Percentiles rank a stretch among this genome's conserved stretches.
phyloP scores from a whole-genome alignment of 2,797 vertebrate species.

The Alectoris magna region DNA sequence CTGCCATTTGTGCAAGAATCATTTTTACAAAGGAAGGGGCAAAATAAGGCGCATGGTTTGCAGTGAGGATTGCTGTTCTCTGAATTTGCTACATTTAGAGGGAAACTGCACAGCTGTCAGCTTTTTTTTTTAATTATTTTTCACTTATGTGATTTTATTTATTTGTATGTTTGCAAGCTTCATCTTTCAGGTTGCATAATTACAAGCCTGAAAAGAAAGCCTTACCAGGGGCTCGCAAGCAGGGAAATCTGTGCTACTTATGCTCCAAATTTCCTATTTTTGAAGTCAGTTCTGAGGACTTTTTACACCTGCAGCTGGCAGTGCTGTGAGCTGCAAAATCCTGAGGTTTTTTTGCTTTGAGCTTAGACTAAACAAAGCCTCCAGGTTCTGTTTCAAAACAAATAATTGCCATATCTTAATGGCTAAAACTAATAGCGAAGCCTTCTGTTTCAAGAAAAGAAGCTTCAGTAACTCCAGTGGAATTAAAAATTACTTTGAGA shows the following conservation, averaged over 20 bases:
- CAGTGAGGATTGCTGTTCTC: background rate
- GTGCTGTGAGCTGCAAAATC: constrained; percentile 11
- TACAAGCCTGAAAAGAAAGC: background rate
- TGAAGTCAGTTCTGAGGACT: constrained; percentile 11
- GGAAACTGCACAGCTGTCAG: background rate
- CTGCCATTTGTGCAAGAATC: background rate
- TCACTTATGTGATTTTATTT: background rate
- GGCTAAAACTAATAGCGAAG: background rate
- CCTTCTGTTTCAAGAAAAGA: background rate
- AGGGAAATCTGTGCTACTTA: constrained; percentile 18
- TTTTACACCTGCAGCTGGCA: constrained; percentile 33
- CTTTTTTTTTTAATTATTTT: background rate
- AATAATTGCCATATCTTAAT: background rate
- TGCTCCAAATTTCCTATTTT: constrained; percentile 19
- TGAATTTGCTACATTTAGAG: background rate
- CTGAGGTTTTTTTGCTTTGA: background rate
- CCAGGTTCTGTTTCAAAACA: background rate
- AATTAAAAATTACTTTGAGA: background rate
- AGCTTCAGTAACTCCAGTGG: background rate
- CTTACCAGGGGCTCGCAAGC: background rate
- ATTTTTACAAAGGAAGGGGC: background rate
- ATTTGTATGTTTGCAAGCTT: background rate
- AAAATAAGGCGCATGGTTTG: background rate
- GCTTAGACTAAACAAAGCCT: constrained; percentile 24
- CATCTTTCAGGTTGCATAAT: background rate